Percentiles rank a stretch among this genome's conserved stretches.
These are phyloP conservation scores for Felis chaus DNA, from an alignment of 2,113 vertebrate species.

Conservation along the genomic window DNA sequence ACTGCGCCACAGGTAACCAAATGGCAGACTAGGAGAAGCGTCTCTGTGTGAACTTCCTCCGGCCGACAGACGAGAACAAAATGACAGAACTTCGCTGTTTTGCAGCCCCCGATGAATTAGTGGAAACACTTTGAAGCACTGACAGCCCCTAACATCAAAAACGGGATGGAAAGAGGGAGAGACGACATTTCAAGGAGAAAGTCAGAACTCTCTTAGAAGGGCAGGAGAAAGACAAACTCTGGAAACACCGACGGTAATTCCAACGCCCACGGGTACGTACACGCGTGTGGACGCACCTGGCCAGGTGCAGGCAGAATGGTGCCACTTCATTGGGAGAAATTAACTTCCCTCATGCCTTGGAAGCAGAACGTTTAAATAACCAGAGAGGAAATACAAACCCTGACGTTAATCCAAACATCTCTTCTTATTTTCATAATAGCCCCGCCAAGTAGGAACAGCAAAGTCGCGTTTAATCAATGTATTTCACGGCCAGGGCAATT, in stretches of 20 bases:
- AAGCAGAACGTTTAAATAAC: not conserved
- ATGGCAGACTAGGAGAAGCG: fast-evolving
- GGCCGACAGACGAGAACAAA: not conserved
- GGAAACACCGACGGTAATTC: not conserved
- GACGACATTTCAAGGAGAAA: not conserved
- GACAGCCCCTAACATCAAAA: not conserved
- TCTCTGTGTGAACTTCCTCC: not conserved
- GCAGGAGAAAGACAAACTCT: no score
- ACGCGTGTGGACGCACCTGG: not conserved
- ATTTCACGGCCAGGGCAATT: not conserved
- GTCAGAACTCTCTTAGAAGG: fast-evolving
- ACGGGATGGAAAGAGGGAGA: no score
- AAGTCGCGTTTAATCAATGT: not conserved
- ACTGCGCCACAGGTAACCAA: fast-evolving
- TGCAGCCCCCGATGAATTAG: not conserved
- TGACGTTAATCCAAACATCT: not conserved
- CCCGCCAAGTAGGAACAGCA: not conserved
- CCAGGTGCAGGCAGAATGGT: not conserved
- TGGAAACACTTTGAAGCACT: not conserved
- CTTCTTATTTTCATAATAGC: not conserved
- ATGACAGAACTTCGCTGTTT: fast-evolving
- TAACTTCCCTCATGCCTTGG: not conserved
- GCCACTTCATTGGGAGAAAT: not conserved
- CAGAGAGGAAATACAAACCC: constrained; percentile 1
- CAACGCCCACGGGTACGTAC: fast-evolving